These are phyloP conservation scores for Rhimphoctona megacephalus DNA, from an alignment of 2,888 invertebrate genomes.

Conservation along the genomic window DNA sequence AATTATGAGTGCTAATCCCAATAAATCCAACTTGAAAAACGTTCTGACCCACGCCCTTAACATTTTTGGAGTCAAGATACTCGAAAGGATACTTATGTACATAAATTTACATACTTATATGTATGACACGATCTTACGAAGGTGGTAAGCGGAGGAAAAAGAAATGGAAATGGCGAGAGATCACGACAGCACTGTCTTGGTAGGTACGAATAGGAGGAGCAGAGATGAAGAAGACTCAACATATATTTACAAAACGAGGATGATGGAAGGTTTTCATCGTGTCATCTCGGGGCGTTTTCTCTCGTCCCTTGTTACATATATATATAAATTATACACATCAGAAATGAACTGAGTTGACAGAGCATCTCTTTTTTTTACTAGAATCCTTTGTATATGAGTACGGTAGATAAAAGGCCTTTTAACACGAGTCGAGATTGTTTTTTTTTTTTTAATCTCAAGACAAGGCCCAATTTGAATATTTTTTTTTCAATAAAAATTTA, in stretches of 20 bases:
- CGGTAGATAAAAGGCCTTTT: not conserved
- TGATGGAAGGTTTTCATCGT: conserved; percentile 20
- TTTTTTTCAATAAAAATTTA: not conserved
- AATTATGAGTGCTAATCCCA: not conserved
- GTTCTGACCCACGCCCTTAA: not conserved
- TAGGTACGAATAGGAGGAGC: conserved; percentile 17
- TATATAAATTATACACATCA: conserved; percentile 1
- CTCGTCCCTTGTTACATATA: conserved; percentile 1
- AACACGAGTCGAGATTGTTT: not conserved
- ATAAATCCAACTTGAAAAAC: not conserved
- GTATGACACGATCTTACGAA: not conserved
- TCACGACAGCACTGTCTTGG: conserved; percentile 10
- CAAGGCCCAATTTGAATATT: not conserved
- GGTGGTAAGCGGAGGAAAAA: not conserved
- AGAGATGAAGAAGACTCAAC: conserved; percentile 11
- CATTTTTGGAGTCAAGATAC: not conserved
- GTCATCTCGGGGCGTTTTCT: conserved; percentile 45
- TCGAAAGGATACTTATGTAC: not conserved
- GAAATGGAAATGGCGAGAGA: not conserved
- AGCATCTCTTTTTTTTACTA: conserved; percentile 1
- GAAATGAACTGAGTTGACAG: conserved; percentile 13
- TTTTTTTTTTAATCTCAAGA: not conserved
- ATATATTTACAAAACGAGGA: not conserved
- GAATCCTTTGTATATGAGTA: not conserved
- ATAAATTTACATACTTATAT: not conserved